A percentile compares a stretch with the other conserved stretches of the same genome.
Evolutionary conservation across 2,797 vertebrate genomes (phyloP).

Genomic region (Tenualosa thibaudeaui): DNA sequence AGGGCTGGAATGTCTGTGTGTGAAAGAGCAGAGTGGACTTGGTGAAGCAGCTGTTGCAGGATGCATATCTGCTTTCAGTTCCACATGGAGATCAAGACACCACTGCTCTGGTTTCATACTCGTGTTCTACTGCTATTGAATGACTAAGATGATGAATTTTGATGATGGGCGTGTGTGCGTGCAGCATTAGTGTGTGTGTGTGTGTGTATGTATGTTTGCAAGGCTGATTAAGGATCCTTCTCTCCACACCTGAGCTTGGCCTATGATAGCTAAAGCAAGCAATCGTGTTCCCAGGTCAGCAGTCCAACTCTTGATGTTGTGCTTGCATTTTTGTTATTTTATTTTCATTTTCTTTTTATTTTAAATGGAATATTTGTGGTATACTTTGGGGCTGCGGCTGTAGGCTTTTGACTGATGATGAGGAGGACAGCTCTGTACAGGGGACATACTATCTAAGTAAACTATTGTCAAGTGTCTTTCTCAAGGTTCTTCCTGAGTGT

Average conservation of each 20-base stretch:
- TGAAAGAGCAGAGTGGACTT: too few relatives aligned
- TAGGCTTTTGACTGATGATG: not conserved
- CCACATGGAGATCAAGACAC: not conserved
- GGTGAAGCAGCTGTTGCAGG: not conserved
- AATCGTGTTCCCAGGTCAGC: not conserved
- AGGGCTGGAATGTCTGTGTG: not conserved
- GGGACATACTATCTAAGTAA: too few relatives aligned
- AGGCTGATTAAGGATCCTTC: too few relatives aligned
- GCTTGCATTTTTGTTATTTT: not conserved
- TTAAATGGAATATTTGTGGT: not conserved
- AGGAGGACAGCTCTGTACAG: not conserved
- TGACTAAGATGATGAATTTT: not conserved
- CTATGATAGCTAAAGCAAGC: not conserved
- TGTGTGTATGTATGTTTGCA: not conserved
- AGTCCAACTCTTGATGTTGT: not conserved
- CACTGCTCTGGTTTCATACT: not conserved
- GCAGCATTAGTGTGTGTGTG: not conserved
- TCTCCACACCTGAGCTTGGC: not conserved
- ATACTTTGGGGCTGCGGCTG: not conserved
- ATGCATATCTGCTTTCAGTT: not conserved
- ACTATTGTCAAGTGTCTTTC: not conserved
- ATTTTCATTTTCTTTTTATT: too few relatives aligned
- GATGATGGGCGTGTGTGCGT: conserved; percentile 18
- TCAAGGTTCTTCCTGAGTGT: not conserved
- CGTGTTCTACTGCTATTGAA: not conserved